These are phyloP conservation scores for Phataginus tricuspis DNA, from an alignment of 2,797 vertebrate species.

Conservation along the genomic window DNA sequence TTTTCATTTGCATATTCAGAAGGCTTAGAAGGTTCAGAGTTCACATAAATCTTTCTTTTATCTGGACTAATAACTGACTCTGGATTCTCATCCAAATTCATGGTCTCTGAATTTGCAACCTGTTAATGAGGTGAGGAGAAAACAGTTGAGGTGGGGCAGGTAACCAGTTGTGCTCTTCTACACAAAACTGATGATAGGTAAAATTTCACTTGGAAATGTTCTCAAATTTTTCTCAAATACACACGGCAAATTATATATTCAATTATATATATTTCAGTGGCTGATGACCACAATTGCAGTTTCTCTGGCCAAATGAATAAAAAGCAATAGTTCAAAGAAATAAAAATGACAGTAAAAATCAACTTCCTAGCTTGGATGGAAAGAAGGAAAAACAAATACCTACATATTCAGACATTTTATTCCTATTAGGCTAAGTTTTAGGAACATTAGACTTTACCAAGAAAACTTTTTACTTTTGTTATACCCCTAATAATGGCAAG, in stretches of 20 bases:
- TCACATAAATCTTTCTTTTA: constrained; percentile 37
- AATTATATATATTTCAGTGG: constrained; percentile 6
- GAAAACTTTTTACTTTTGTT: neutral
- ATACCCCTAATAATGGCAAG: neutral
- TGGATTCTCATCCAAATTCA: constrained; percentile 30
- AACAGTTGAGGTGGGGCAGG: neutral
- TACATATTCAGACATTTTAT: constrained; percentile 13
- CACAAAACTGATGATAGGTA: neutral
- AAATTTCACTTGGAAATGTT: constrained; percentile 18
- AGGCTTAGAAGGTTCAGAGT: neutral
- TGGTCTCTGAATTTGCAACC: constrained; percentile 39
- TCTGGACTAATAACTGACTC: constrained; percentile 1
- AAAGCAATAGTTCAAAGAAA: constrained; percentile 7
- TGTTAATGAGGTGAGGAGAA: constrained; percentile 60
- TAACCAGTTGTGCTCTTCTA: constrained; percentile 33
- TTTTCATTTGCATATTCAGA: constrained; percentile 55
- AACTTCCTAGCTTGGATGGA: neutral
- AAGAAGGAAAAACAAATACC: constrained; percentile 42
- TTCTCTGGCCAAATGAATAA: constrained; percentile 34
- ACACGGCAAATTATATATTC: constrained; percentile 30
- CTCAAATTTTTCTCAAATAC: constrained; percentile 5
- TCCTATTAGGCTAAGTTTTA: constrained; percentile 41
- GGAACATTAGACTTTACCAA: neutral
- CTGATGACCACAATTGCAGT: neutral
- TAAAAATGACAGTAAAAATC: neutral